phyloP scores from a whole-genome alignment of 2,888 invertebrate species.

The Oscheius sp. region DNA sequence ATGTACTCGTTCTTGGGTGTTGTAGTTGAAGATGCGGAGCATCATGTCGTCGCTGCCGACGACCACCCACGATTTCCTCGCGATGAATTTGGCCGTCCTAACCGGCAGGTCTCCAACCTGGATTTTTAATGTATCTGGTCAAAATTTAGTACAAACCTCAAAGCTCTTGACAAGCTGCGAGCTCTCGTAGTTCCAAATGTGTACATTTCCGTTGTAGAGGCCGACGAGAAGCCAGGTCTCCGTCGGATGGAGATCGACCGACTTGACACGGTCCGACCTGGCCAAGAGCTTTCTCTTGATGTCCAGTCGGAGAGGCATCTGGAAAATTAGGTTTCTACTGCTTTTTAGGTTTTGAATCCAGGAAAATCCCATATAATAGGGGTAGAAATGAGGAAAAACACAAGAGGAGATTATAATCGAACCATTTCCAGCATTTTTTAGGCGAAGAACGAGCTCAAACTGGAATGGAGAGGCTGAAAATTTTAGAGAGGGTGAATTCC shows the following conservation, averaged over 20 bases:
- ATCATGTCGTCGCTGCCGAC: constrained; percentile 84
- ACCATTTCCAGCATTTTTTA: no score
- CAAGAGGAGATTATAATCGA: neutral
- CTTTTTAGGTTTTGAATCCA: neutral
- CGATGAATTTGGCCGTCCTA: constrained; percentile 92
- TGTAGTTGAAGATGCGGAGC: constrained; percentile 96
- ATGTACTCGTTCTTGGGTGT: constrained; percentile 94
- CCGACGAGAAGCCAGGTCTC: constrained; percentile 99
- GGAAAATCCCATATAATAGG: neutral
- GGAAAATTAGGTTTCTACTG: neutral
- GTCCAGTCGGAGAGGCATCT: constrained; percentile 90
- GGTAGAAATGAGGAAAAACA: neutral
- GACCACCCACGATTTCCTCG: constrained; percentile 97
- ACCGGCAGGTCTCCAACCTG: constrained; percentile 93
- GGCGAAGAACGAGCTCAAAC: no score
- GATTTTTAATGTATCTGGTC: constrained; percentile 44
- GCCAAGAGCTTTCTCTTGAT: constrained; percentile 97
- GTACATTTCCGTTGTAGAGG: constrained; percentile 97
- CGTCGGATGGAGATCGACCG: constrained; percentile 94
- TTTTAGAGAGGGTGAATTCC: no score
- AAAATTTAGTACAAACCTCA: constrained; percentile 75
- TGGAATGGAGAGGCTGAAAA: no score
- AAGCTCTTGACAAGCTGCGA: constrained; percentile 80
- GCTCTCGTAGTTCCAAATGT: constrained; percentile 98
- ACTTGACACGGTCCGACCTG: constrained; percentile 89